Percentiles rank a stretch among this genome's conserved stretches.
Conservation (phyloP, 2,888 invertebrate genomes). For the Tupiocoris notatus region DNA sequence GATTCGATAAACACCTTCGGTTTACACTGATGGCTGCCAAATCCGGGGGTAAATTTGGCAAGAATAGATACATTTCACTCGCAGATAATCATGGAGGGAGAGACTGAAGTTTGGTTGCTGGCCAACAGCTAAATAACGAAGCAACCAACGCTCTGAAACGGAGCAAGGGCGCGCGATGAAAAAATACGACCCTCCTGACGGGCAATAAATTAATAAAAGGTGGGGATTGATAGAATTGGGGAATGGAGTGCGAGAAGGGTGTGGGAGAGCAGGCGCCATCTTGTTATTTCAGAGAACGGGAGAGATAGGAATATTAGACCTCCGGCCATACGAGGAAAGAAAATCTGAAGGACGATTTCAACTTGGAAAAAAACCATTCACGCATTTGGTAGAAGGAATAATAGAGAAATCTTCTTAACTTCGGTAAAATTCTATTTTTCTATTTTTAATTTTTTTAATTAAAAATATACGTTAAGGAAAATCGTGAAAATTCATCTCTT, state of each 20-base stretch:
- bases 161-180: neutral
- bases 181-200: conserved; percentile 10
- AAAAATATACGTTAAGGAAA: too few relatives aligned
- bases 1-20: conserved; percentile 24
- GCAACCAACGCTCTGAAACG: too few relatives aligned
- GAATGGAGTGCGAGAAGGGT: neutral
- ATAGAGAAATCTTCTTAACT: too few relatives aligned
- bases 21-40: conserved; percentile 20
- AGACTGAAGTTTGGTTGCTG: neutral
- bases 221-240: conserved; percentile 16
- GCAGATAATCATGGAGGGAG: neutral
- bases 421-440: too few relatives aligned
- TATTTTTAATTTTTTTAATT: too few relatives aligned
- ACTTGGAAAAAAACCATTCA: too few relatives aligned
- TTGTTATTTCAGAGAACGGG: neutral
- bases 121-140: conserved; percentile 28
- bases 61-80: conserved; percentile 20
- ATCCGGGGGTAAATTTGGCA: conserved; percentile 23
- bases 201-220: conserved; percentile 23
- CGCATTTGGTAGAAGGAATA: too few relatives aligned
- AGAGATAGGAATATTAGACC: too few relatives aligned
- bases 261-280: neutral
- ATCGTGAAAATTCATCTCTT: too few relatives aligned
- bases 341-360: too few relatives aligned
- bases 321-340: too few relatives aligned